Base-by-base conservation (phyloP, 2,797 vertebrate species). In the Poecilia velifera region DNA sequence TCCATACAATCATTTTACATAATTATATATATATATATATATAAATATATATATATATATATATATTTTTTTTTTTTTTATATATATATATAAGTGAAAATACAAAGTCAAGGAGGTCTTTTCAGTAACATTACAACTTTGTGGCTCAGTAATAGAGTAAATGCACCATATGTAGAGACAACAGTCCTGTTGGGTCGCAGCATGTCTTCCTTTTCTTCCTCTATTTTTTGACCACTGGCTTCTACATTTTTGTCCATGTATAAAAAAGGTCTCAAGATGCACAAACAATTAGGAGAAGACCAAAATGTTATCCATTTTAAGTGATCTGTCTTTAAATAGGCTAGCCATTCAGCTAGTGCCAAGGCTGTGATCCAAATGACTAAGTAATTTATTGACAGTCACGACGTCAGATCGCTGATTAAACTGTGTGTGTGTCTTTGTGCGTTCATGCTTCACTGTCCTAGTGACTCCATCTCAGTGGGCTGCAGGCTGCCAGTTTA, bases 351-450 rank as follows among this genome's bases (percentile, higher is more conserved):
- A 84, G 71, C 73, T 57, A 45, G 49, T 57, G 59, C 43, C 53
- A 14, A 78, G 47, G 62, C 76, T 85, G 49, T 28, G 49, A 73
- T 45, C 66, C 9, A 47, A 79, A 53, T n/a, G 16, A 82, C 46
- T 57, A 68, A 84, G 78, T 80, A 76, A 86, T 87, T 88, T 78
- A 90, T 87, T 84, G 82, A 74, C 73, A 79, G 47, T 49, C 76
- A 78, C 73, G 82, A 82, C 76, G 74, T 79, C 74, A 84, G 72
- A 76, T 81, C 70, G 20, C 72, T 79, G 77, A 83, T 87, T 78
- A 82, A 76, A 88, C 84, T 80, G 68, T 39, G 3, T 72, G 78
- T 78, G 68, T 36, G 28, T 53, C 57, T 57, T 74, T 8, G 59
- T 31, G 74, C 34, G 74, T 51, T 68, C 47, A 43, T 81, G 62